Evolutionary conservation across 2,797 vertebrate genomes (phyloP), one percentile per base, ranked within the genome.

Genomic region (Myotis pilosus): DNA sequence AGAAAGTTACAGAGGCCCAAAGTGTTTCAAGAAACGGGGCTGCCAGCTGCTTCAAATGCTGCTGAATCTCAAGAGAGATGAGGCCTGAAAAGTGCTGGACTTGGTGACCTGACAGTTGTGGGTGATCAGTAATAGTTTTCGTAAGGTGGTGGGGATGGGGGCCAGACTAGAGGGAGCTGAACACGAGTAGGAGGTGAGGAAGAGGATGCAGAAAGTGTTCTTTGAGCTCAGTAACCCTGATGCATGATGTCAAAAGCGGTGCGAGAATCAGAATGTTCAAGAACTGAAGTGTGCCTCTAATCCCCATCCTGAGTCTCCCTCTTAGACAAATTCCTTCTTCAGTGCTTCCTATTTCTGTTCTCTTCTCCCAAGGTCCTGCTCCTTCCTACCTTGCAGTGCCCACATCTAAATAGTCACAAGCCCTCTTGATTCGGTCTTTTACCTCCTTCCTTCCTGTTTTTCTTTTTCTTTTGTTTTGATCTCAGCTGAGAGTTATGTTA

Each of bases 381-480:
- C 36, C 12, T 80, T 53, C 33, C 51, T 64, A 87, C 10, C 6
- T 47, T 74, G 60, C 57, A 69, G 84, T 85, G 6, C 44, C 51
- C 51, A 49, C 64, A 69, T 57, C 55, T 36, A 80, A 62, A 68
- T 44, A 76, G 38, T 83, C 53, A 36, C 20, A 88, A 20, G 28
- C 47, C 16, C 38, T 78, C 72, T 95, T 84, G 41, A 44, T 92
- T 92, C 41, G 57, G 22, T 69, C 22, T 88, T 25, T 76, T 83
- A 10, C 28, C 1, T 76, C 71, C 49, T 85, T 51, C 71, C 33
- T 78, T 91, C 60, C 68, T 55, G 3, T 66, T 89, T 91, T 89
- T 71, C 22, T 44, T 80, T 89, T 47, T 80, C 49, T 81, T 76
- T 64, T 79, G 36, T 79, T 95, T 94, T 94, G n/a, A 83, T 15